A percentile compares a stretch with the other conserved stretches of the same genome.
These are phyloP conservation scores for Shinisaurus crocodilurus DNA, from an alignment of 2,113 vertebrate species.

Conservation along the genomic window DNA sequence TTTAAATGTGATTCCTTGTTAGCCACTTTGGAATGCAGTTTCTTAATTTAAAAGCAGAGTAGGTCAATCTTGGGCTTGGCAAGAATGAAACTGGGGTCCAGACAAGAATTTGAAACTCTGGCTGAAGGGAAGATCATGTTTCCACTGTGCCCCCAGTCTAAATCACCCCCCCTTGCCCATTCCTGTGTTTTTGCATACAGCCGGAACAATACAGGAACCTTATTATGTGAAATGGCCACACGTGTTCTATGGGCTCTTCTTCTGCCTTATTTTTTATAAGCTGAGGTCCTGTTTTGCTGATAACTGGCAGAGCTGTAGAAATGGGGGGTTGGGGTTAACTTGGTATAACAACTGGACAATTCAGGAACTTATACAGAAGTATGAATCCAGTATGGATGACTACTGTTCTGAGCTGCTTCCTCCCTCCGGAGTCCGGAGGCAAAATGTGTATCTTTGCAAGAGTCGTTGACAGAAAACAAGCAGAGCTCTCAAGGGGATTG, in stretches of 20 bases:
- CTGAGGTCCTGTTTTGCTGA: background rate
- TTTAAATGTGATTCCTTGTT: background rate
- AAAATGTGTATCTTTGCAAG: fast-evolving
- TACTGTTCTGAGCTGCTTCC: background rate
- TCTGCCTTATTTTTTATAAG: background rate
- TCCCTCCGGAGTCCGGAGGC: background rate
- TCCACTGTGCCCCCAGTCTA: background rate
- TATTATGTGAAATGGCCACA: background rate
- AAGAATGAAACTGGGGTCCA: background rate
- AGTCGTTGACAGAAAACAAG: conserved; percentile 5
- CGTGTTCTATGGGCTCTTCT: background rate
- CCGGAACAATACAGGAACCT: background rate
- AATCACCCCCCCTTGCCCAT: background rate
- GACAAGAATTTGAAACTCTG: background rate
- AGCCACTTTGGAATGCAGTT: background rate
- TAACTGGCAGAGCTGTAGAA: background rate
- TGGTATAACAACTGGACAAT: background rate
- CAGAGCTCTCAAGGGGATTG: background rate
- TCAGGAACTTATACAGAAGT: background rate
- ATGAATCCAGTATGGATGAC: background rate
- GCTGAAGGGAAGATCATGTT: background rate
- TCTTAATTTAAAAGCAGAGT: background rate
- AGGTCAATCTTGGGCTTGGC: background rate
- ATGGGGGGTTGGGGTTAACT: background rate
- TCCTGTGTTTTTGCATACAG: background rate